A percentile compares a stretch with the other conserved stretches of the same genome.
Conservation (phyloP, 2,888 invertebrate genomes). For the Philereme transversata region DNA sequence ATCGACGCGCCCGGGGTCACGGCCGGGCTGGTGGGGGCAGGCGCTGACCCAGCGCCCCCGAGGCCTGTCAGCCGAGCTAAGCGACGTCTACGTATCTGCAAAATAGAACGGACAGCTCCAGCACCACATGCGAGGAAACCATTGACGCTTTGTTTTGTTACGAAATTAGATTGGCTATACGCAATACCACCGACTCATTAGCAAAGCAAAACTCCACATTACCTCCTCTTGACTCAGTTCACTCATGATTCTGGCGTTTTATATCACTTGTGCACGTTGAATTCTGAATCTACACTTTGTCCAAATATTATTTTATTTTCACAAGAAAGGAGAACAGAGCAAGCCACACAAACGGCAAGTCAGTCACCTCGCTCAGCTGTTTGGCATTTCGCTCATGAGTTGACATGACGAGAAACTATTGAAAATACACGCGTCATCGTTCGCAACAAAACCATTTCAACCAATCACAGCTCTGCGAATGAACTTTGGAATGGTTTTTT, state of each 20-base stretch:
- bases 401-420: conserved; percentile 81
- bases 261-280: conserved; percentile 49
- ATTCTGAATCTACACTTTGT: conserved; percentile 56
- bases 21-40: conserved; percentile 65
- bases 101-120: conserved; percentile 54
- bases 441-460: conserved; percentile 29
- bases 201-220: conserved; percentile 77
- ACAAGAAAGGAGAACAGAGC: conserved; percentile 60
- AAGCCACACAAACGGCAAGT: conserved; percentile 78
- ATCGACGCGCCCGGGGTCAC: conserved; percentile 75
- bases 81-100: conserved; percentile 90
- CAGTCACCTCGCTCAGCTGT: conserved; percentile 82
- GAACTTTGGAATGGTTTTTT: neutral
- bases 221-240: conserved; percentile 96
- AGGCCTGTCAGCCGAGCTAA: conserved; percentile 88
- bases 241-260: conserved; percentile 85
- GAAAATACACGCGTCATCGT: conserved; percentile 83
- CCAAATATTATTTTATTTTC: conserved; percentile 61
- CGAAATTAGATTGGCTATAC: conserved; percentile 81
- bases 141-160: conserved; percentile 82
- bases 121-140: conserved; percentile 63
- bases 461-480: conserved; percentile 24
- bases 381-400: conserved; percentile 78
- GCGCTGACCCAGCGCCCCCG: conserved; percentile 71
- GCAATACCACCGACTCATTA: conserved; percentile 73